Evolutionary conservation across 2,888 invertebrate genomes (phyloP).

Genomic region (Coelinius sp.): DNA sequence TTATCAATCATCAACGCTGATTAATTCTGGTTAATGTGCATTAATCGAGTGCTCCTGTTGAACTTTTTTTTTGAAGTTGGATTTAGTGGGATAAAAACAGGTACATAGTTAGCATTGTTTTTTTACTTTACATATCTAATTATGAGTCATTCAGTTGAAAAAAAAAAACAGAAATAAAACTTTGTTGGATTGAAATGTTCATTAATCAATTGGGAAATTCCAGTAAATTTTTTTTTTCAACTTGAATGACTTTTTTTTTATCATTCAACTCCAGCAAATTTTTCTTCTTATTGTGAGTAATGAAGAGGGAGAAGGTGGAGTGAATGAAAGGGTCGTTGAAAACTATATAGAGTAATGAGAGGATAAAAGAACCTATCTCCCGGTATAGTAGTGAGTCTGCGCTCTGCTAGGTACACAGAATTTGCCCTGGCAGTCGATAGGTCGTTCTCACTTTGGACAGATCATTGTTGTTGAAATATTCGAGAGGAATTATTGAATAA

Average conservation of each 20-base stretch:
- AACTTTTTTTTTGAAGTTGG: neutral
- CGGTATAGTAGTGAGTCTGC: constrained; percentile 53
- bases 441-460: constrained; percentile 37
- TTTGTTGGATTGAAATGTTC: no score
- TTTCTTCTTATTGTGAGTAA: neutral
- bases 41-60: neutral
- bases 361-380: constrained; percentile 42
- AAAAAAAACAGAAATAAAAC: no score
- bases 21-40: neutral
- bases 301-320: neutral
- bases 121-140: no score
- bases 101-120: no score
- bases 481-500: no score
- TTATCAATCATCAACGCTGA: neutral
- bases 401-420: constrained; percentile 47
- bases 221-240: no score
- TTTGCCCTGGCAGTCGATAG: constrained; percentile 59
- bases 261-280: neutral
- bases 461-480: neutral
- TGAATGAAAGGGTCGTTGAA: constrained; percentile 20
- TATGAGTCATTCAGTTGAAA: no score
- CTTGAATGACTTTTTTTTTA: neutral
- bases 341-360: neutral
- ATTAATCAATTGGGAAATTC: no score
- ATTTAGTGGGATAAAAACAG: no score